phyloP scores from a whole-genome alignment of 2,113 vertebrate species.

The Sebastes schlegelii region DNA sequence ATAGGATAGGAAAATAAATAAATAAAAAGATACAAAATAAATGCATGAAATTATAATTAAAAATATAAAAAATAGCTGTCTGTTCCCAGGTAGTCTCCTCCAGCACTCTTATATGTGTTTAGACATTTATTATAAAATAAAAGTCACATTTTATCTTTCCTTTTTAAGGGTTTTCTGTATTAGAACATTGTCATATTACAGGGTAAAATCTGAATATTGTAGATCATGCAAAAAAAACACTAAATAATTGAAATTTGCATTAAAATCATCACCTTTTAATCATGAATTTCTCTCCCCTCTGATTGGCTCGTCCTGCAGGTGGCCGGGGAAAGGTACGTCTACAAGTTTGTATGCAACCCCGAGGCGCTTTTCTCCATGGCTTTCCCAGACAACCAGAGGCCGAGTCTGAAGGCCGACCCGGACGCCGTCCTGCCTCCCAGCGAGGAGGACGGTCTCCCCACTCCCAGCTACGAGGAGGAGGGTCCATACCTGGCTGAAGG shows the following conservation, averaged over 20 bases:
- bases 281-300: neutral
- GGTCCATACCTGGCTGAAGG: slow-evolving; percentile 87
- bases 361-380: slow-evolving; percentile 97
- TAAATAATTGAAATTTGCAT: neutral
- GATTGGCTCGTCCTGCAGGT: slow-evolving; percentile 81
- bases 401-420: slow-evolving; percentile 89
- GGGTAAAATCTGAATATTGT: neutral
- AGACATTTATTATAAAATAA: neutral
- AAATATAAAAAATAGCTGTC: too few relatives aligned
- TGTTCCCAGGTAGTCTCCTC: neutral
- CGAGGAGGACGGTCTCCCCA: slow-evolving; percentile 85
- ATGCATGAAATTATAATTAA: too few relatives aligned
- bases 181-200: neutral
- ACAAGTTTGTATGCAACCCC: slow-evolving; percentile 95
- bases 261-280: neutral
- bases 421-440: slow-evolving; percentile 66
- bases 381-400: slow-evolving; percentile 93
- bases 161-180: neutral
- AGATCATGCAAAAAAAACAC: neutral
- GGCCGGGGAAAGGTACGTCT: slow-evolving; percentile 94
- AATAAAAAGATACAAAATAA: too few relatives aligned
- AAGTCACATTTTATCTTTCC: neutral
- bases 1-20: too few relatives aligned
- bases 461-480: slow-evolving; percentile 89
- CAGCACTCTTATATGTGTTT: neutral